Percentiles rank a stretch among this genome's conserved stretches.
Conservation (phyloP, 2,113 vertebrate genomes). For the Puma concolor region DNA sequence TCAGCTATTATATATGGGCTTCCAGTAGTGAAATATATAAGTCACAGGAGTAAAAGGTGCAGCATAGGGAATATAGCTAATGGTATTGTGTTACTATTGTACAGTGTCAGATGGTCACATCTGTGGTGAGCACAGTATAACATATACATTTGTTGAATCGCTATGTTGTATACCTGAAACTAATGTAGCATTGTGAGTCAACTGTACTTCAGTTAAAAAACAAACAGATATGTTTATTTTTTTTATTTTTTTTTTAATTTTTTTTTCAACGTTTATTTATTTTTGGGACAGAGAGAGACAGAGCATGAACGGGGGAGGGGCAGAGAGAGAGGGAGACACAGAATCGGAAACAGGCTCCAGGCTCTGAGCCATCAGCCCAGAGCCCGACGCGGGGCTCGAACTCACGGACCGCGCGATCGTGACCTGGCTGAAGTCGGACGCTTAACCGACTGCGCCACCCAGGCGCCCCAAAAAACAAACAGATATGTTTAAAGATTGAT, state of each 20-base stretch:
- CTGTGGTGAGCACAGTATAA: neutral
- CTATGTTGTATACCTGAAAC: neutral
- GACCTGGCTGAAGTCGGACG: too few species aligned
- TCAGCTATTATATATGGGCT: neutral
- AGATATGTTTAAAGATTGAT: neutral
- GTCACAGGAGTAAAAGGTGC: neutral
- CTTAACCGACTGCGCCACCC: too few species aligned
- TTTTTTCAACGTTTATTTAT: too few species aligned
- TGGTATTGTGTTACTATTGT: neutral
- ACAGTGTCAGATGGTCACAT: neutral
- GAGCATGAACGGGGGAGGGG: too few species aligned
- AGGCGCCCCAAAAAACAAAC: neutral
- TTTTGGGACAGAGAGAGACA: too few species aligned
- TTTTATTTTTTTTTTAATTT: too few species aligned
- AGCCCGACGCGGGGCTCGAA: too few species aligned
- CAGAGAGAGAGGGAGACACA: too few species aligned
- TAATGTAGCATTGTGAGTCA: neutral
- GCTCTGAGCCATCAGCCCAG: too few species aligned
- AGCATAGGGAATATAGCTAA: neutral
- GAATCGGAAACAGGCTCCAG: too few species aligned
- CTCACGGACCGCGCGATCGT: too few species aligned
- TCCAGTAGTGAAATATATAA: neutral
- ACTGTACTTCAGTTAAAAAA: neutral
- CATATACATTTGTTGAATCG: neutral
- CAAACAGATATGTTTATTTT: neutral